Percentiles rank a stretch among this genome's conserved stretches.
These are phyloP conservation scores for Eubucco bourcierii DNA, from an alignment of 2,113 vertebrate species.

Conservation along the genomic window DNA sequence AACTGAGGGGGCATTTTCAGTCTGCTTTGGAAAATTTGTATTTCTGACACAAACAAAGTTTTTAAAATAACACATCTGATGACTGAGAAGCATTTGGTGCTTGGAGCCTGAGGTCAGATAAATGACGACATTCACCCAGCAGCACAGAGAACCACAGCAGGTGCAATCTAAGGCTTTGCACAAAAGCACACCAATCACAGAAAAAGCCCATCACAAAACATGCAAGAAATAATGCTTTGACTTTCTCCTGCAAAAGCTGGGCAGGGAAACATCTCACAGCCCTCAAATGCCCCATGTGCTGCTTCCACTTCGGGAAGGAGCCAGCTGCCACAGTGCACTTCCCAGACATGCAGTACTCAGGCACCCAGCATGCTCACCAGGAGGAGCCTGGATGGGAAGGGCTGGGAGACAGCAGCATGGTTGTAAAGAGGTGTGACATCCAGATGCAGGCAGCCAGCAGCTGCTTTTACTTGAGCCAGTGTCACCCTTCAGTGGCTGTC, in stretches of 20 bases:
- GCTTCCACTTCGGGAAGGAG: neutral
- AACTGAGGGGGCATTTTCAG: neutral
- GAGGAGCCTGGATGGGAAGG: fast-evolving
- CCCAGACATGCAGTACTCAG: neutral
- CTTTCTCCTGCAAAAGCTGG: neutral
- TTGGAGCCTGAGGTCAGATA: neutral
- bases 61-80: fast-evolving
- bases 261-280: neutral
- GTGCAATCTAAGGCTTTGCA: neutral
- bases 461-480: neutral
- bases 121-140: fast-evolving
- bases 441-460: neutral
- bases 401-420: neutral
- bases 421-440: neutral
- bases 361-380: fast-evolving
- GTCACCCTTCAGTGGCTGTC: neutral
- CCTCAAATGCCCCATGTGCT: neutral
- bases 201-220: neutral
- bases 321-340: neutral
- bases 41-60: neutral
- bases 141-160: neutral
- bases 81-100: neutral
- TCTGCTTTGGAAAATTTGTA: neutral
- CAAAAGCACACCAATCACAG: neutral
- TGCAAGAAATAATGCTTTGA: neutral